Base-by-base conservation (phyloP, 2,888 invertebrate genomes). In the Spodoptera picta region DNA sequence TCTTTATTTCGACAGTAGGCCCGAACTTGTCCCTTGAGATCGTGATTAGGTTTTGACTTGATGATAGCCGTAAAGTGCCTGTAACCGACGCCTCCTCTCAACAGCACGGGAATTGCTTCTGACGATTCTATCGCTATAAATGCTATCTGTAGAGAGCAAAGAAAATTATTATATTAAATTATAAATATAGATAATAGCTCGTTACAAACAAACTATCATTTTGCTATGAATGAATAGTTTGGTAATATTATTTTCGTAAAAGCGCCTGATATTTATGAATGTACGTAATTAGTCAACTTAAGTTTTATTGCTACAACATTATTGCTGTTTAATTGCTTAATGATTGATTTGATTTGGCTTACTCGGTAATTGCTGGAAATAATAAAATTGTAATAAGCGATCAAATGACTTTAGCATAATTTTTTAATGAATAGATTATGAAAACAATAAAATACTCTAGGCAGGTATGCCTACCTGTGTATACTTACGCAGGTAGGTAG, bases 61-160 rank as follows among this genome's bases (percentile, higher is more conserved):
- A 87, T 82, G 27, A 89, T 76, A 7, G 86, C 83, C 19, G 75
- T 71, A 73, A 92, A 90, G 73, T 86, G 79, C 1, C 70, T 78
- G 81, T 92, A 87, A 0, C 91, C 92, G 0, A 80, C 90, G 2
- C 92, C 92, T 0, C 92, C 92, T 19, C 91, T 87, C 12, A 92
- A 77, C 59, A 92, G 78, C 23, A 88, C 85, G 1, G 92, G 92
- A 51, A 88, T 83, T 1, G 84, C 89, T 12, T 80, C 83, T 3
- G 77, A 73, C 0, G 92, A 89, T 57, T 92, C 90, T 48, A 90
- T 75, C 2, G 90, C 80, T 53, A 92, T n/a, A 66, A 87, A 87
- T 6, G 86, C 83, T 71, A 92, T 81, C 92, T 92, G 77, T 3
- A 74, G 81, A 36, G 24, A 41, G 48, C 0, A 54, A 11, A 48